Evolutionary conservation across 1,140 invertebrate species (phyloP), one percentile per base, ranked within the genome.

Genomic region (Piezodorus guildinii): DNA sequence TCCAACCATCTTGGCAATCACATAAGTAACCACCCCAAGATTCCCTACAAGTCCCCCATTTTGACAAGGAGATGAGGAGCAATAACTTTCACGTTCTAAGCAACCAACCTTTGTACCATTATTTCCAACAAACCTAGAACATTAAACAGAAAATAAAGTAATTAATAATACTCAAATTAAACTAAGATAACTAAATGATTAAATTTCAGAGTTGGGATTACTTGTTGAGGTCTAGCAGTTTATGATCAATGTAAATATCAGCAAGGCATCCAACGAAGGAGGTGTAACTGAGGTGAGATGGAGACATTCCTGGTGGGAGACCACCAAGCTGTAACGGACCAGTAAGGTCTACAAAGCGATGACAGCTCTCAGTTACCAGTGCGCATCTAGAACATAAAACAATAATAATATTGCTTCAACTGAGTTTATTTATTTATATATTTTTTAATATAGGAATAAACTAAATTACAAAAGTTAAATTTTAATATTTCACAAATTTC

Each of bases 241-340:
- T 82, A 64, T 94, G 82, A 72, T 98, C 93, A 27, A 98, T 83
- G 69, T 87, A 81, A 3, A 98, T 74, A 73, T 98, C 90, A 14
- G 86, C 85, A 66, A 98, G 92, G 74, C 95, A 98, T 0, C 95
- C 95, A 0, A 87, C 78, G 71, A 88, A 98, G 86, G 71, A 87
- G 91, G 56, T 84, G 78, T 1, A 94, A 82, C 71, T 91, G 90
- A 70, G 92, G 94, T 25, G 72, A 71, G 30, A 74, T 76, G 67
- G 81, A 85, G 1, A 83, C 27, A 52, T 83, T 0, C 87, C 87
- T 14, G 91, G 84, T 0, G 95, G 94, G 4, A 98, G 74, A 0
- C 95, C 95, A 3, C 96, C 96, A 19, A 99, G 76, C 74, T 97
- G 94, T 10, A 99, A 73, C 0, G 96, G 95, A 2, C 95, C 94